Evolutionary conservation across 1,140 invertebrate genomes (phyloP), one percentile per base, ranked within the genome.

Genomic region (Dendrolimus punctatus): DNA sequence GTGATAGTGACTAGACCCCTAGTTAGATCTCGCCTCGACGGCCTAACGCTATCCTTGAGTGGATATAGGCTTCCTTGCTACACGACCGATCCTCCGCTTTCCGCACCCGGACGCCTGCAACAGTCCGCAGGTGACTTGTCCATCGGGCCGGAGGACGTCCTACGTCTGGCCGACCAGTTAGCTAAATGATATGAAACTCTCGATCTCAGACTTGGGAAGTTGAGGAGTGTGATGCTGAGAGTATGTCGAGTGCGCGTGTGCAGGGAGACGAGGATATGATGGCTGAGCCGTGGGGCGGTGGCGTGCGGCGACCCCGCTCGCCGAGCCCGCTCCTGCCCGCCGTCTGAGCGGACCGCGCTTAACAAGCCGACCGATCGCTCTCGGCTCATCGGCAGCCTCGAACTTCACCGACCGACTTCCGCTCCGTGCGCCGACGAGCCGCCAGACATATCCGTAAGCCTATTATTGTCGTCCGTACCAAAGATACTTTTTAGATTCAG

Each of bases 191-290:
- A 70, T 74, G 66, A 73, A 78, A 78, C 50, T 83, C 75, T 85
- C 80, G 78, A 75, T 83, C 77, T 85, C 79, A 85, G 80, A 85
- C 73, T 79, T 85, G 76, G 79, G 82, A 85, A 76, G 77, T 82
- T 82, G 77, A 79, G 71, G 78, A 81, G 71, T 81, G 75, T 85
- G 80, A 80, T 64, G 80, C 74, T 76, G 82, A 85, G 82, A 85
- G 82, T 85, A 85, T 85, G 80, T 85, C 82, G 80, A 85, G 82
- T 85, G 72, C 78, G 62, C 79, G 78, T 85, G 82, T 83, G 75
- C 82, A 85, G 82, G 80, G 82, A 85, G 80, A 85, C 82, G 80
- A 83, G 80, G 79, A 85, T 85, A 82, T 85, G 82, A 85, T 85
- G 79, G 70, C 57, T 56, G 80, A 85, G 78, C 54, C 69, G 62